Percentiles rank a stretch among this genome's conserved stretches.
phyloP scores from a whole-genome alignment of 2,888 invertebrate genomes.

The Euplagia quadripunctaria region DNA sequence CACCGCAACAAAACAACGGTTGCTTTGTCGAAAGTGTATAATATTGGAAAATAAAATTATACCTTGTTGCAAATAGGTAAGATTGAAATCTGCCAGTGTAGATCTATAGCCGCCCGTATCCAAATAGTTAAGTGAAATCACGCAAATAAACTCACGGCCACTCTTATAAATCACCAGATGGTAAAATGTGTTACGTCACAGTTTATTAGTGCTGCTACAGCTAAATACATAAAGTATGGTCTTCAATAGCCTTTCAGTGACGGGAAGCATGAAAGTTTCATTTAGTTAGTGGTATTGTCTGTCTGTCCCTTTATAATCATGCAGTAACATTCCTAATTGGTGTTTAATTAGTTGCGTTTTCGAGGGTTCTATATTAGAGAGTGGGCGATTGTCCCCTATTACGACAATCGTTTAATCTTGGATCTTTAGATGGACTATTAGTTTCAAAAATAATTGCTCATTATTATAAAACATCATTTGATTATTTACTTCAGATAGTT shows the following conservation, averaged over 20 bases:
- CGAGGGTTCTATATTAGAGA: background rate
- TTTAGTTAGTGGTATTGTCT: constrained; percentile 13
- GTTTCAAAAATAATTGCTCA: background rate
- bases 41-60: too few species aligned
- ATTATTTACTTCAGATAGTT: background rate
- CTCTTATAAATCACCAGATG: too few species aligned
- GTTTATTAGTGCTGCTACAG: too few species aligned
- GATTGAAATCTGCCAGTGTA: too few species aligned
- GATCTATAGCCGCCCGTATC: too few species aligned
- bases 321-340: constrained; percentile 17
- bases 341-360: constrained; percentile 10
- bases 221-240: background rate
- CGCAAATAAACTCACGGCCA: too few species aligned
- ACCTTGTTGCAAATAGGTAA: too few species aligned
- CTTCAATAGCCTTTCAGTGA: background rate
- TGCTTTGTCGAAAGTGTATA: too few species aligned
- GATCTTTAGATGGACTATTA: background rate
- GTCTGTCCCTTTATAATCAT: constrained; percentile 2
- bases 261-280: constrained; percentile 3
- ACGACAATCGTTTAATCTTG: background rate
- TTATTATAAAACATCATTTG: background rate
- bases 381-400: background rate
- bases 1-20: too few species aligned
- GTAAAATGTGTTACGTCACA: too few species aligned
- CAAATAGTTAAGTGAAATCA: too few species aligned